Base-by-base conservation (phyloP, 2,113 vertebrate genomes). In the Mungos mungo region DNA sequence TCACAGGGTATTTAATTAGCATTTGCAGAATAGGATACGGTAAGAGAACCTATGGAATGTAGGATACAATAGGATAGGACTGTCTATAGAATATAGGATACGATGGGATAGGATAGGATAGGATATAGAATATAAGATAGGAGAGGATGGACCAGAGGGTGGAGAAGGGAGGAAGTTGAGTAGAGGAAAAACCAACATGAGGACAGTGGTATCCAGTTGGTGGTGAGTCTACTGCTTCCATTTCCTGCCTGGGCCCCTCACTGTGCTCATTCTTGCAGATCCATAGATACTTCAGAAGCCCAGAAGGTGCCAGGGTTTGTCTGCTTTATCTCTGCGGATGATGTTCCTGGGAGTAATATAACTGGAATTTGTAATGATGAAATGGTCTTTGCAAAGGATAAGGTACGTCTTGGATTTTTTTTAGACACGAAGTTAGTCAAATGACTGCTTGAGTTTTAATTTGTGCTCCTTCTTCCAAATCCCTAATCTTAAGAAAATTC, bases 271-370 rank as follows among this genome's bases (percentile, higher is more conserved):
- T 96, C 87, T 57, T 92, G 60, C 72, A 99, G 99, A 80, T 99
- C 99, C 65, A 41, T 99, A 80, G 99, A 99, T 74, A 57, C 88
- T 12, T 98, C 98, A 13, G 99, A 98, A 93, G 99, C 99, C 3
- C 98, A 99, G 97, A 74, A 66, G 1, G 91, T 99, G 52, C 99
- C 99, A 13, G 99, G 99, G 1, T 99, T 99, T 50, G 98, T 99
- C 66, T 98, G 98, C 69, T 99, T 99, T n/a, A 47, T 99, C 83
- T 99, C 99, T 0, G 99, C 98, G 3, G 98, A 98, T 5, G 99
- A 99, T 94, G 79, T 99, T 97, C 99, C 99, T 0, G 99, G 99
- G 38, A 99, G 99, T 90, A 99, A 99, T 16, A 1, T 79, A 69
- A 99, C 99, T 2, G 99, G 99, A 60, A 15, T 98, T 0, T 66